Evolutionary conservation across 2,888 invertebrate genomes (phyloP).

Genomic region (Macaria liturata): DNA sequence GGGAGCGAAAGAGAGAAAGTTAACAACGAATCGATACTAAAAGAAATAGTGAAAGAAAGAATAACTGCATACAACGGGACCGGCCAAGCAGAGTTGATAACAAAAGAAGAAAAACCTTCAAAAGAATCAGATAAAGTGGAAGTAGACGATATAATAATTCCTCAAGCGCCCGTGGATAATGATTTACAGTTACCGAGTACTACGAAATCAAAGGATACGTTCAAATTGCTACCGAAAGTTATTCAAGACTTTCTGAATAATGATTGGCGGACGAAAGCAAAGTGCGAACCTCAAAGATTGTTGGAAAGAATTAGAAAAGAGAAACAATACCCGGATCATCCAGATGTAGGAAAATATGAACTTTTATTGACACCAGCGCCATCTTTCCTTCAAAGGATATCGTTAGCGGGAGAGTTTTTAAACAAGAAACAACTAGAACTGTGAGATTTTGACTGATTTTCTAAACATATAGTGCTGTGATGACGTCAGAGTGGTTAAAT

Average conservation of each 20-base stretch:
- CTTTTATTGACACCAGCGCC: conserved; percentile 91
- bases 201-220: conserved; percentile 60
- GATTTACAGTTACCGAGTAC: conserved; percentile 61
- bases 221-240: conserved; percentile 80
- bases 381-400: conserved; percentile 90
- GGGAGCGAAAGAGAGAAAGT: conserved; percentile 70
- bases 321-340: conserved; percentile 82
- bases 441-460: conserved; percentile 36
- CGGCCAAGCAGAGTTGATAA: conserved; percentile 39
- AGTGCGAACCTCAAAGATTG: conserved; percentile 89
- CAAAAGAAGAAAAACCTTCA: conserved; percentile 18
- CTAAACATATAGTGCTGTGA: conserved; percentile 3
- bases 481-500: conserved; percentile 9
- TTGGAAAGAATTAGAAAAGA: conserved; percentile 87
- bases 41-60: conserved; percentile 64
- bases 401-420: conserved; percentile 90
- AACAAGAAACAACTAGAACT: conserved; percentile 69
- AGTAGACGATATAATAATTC: conserved; percentile 71
- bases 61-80: conserved; percentile 58
- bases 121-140: conserved; percentile 45
- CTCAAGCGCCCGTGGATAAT: conserved; percentile 44
- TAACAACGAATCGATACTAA: conserved; percentile 60
- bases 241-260: conserved; percentile 82
- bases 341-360: conserved; percentile 85
- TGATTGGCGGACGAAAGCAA: conserved; percentile 74